A percentile compares a stretch with the other conserved stretches of the same genome.
These are phyloP conservation scores for Drosophila erecta DNA, from an alignment of 1,140 invertebrate genomes.

Conservation along the genomic window DNA sequence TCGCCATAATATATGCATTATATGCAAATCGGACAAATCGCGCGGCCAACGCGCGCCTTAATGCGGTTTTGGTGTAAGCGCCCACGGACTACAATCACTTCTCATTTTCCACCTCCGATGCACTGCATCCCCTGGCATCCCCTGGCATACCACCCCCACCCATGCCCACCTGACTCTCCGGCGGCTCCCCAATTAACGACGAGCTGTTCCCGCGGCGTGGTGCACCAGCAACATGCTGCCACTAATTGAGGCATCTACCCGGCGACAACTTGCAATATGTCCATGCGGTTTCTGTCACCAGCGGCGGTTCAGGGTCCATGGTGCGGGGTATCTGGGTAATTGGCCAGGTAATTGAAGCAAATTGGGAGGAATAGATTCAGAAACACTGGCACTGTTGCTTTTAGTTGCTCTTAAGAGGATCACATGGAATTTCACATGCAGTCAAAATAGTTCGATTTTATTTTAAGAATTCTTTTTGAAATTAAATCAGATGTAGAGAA, in stretches of 20 bases:
- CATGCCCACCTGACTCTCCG: slow-evolving; percentile 2
- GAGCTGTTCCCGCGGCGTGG: slow-evolving; percentile 55
- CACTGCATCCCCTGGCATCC: slow-evolving; percentile 16
- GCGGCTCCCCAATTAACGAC: slow-evolving; percentile 67
- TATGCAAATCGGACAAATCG: slow-evolving; percentile 62
- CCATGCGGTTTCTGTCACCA: slow-evolving; percentile 31
- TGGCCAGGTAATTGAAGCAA: slow-evolving; percentile 25
- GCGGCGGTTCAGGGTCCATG: too few relatives aligned
- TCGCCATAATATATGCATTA: slow-evolving; percentile 44
- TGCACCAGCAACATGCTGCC: slow-evolving; percentile 67
- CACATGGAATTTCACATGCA: neutral
- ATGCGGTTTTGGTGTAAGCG: slow-evolving; percentile 71
- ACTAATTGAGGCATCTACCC: slow-evolving; percentile 59
- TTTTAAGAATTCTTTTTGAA: too few relatives aligned
- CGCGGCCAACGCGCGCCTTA: slow-evolving; percentile 64
- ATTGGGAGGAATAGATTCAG: slow-evolving; percentile 14
- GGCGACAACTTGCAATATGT: slow-evolving; percentile 45
- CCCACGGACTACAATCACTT: slow-evolving; percentile 42
- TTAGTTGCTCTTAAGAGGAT: neutral
- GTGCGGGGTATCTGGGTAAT: slow-evolving; percentile 17
- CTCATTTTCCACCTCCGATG: slow-evolving; percentile 30
- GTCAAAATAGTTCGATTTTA: too few relatives aligned
- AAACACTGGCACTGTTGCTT: neutral
- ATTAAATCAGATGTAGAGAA: too few relatives aligned
- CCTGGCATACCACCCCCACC: slow-evolving; percentile 15